These are phyloP conservation scores for Hirtodrosophila duncani DNA, from an alignment of 2,888 invertebrate genomes.

Conservation along the genomic window DNA sequence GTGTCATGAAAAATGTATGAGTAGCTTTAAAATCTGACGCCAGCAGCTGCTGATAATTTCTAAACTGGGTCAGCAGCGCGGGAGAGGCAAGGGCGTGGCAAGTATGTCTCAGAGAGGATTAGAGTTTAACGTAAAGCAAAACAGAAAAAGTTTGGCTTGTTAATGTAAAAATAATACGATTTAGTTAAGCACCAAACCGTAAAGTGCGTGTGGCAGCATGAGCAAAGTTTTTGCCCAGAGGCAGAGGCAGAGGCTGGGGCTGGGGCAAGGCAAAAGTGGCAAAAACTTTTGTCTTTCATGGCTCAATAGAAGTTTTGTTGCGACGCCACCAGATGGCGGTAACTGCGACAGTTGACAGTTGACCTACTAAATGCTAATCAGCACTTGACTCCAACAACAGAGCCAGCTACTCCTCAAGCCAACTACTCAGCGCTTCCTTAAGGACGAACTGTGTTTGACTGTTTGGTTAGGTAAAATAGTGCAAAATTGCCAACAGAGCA, in stretches of 20 bases:
- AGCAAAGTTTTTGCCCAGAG: constrained; percentile 28
- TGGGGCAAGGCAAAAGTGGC: no score
- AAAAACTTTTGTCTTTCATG: constrained; percentile 43
- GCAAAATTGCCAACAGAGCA: background rate
- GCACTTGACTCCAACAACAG: constrained; percentile 42
- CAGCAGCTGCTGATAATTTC: constrained; percentile 41
- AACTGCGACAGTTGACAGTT: constrained; percentile 26
- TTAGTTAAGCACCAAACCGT: constrained; percentile 41
- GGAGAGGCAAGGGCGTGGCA: constrained; percentile 1
- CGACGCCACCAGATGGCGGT: constrained; percentile 34
- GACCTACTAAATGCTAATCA: constrained; percentile 72
- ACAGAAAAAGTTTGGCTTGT: constrained; percentile 38
- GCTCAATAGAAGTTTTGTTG: constrained; percentile 13
- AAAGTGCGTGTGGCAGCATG: constrained; percentile 22
- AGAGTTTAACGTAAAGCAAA: no score
- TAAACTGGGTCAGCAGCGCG: constrained; percentile 44
- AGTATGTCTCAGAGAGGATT: constrained; percentile 21
- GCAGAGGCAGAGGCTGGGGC: no score
- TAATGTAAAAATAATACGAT: constrained; percentile 68
- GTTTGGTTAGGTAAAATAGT: constrained; percentile 25
- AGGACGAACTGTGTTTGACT: constrained; percentile 5
- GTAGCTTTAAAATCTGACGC: constrained; percentile 27
- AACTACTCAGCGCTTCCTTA: no score
- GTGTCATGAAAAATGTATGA: constrained; percentile 51
- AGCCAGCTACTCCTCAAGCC: background rate